Base-by-base conservation (phyloP, 1,140 invertebrate species). In the Nixonia krombeini region DNA sequence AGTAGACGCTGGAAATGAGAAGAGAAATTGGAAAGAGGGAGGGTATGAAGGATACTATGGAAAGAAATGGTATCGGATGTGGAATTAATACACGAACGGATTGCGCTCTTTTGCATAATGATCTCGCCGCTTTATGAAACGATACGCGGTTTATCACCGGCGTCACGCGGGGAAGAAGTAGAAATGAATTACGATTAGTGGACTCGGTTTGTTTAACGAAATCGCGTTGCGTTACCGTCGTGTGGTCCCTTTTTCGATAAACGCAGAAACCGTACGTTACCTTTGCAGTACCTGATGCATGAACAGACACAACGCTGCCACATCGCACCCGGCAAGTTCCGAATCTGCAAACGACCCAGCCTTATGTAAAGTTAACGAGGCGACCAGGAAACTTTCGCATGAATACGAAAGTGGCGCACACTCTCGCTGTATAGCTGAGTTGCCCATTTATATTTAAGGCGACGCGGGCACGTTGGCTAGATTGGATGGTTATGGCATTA, bases 381-480 rank as follows among this genome's bases (percentile, higher is more conserved):
- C 72, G 73, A 72, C 73, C 72, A 67, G 69, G 70, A 78, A 82
- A 82, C 75, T 83, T 83, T 81, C 71, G 78, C 72, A 81, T 81
- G 77, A 81, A 81, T 82, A 81, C 75, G 74, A 80, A 81, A 80
- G 78, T 76, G 61, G 74, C 41, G 65, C 70, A 53, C 71, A 74
- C 59, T 57, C 72, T 74, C 71, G 61, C 58, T 53, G 61, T 49
- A 49, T 45, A 56, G 42, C 55, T 73, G 72, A 69, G 68, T 77
- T 68, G 73, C 61, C 64, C 77, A 80, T 82, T 80, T 78, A 83
- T 81, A 83, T 83, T 83, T 81, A 80, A 81, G 79, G 77, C 59
- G 73, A 72, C 38, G 45, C 59, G 56, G 64, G 51, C 65, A 69
- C 70, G 73, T 67, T 65, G 47, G 56, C 72, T 80, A 80, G 73